phyloP scores from a whole-genome alignment of 2,797 vertebrate species.

The Falco berigora region DNA sequence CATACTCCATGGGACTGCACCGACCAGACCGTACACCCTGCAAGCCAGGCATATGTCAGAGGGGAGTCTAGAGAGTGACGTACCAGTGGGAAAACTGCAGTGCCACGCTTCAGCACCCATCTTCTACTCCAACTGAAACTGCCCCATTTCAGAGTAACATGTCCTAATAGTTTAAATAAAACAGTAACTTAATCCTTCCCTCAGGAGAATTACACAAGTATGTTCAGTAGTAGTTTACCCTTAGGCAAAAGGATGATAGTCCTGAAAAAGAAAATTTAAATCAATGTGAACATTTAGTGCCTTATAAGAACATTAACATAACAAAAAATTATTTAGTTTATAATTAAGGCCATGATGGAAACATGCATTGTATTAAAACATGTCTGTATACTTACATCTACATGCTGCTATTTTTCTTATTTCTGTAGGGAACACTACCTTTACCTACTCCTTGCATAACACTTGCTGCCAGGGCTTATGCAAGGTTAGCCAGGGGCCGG shows the following conservation, averaged over 20 bases:
- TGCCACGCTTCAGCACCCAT: not conserved
- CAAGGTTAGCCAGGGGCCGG: not conserved
- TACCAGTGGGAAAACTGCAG: rapidly evolving
- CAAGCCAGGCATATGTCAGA: rapidly evolving
- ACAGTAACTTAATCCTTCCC: not conserved
- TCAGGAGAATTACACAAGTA: not conserved
- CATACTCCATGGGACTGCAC: rapidly evolving
- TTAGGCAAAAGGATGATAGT: not conserved
- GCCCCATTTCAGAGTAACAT: not conserved
- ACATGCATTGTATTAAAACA: not conserved
- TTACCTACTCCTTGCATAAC: not conserved
- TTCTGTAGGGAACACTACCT: not conserved
- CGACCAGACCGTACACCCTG: rapidly evolving
- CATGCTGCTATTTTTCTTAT: not conserved
- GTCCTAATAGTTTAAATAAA: not conserved
- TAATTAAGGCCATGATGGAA: not conserved
- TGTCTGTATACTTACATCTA: not conserved
- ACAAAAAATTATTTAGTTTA: not conserved
- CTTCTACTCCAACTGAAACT: not conserved
- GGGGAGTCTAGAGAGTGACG: rapidly evolving
- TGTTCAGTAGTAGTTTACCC: not conserved
- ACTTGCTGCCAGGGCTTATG: not conserved
- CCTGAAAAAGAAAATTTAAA: not conserved
- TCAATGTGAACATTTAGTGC: not conserved
- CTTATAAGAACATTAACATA: not conserved